Base-by-base conservation (phyloP, 2,888 invertebrate genomes). In the Scaptomyza caliginosa region DNA sequence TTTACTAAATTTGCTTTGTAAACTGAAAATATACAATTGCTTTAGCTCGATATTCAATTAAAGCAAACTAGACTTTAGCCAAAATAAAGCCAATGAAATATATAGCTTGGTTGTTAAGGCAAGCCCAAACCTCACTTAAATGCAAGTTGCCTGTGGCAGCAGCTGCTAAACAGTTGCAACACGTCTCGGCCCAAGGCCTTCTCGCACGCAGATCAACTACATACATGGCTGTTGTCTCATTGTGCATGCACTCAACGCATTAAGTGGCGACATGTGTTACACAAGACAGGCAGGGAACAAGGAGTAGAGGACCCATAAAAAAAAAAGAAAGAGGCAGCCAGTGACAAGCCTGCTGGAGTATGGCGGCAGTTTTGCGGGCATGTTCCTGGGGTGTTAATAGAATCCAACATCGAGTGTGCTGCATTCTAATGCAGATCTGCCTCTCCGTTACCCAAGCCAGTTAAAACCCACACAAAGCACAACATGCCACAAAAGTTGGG, bases 211-310 rank as follows among this genome's bases (percentile, higher is more conserved):
- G 0, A 19, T 1, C 8, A 45, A 26, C 34, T 16, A 48, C 26
- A 45, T 16, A 43, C 48, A 45, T 51, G 30, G 43, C 45, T 49
- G 49, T 66, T 65, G 66, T 59, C 85, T 83, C 82, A 86, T 83
- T 83, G 68, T 76, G 85, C 69, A 86, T 86, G 85, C 87, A 78
- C 71, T 76, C 65, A 71, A 71, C 82, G 78, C 85, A 76, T 83
- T 85, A 84, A 81, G 85, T 87, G 83, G 79, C 76, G 69, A 86
- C 87, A 82, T 86, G 79, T 85, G 82, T 69, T 74, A 62, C 86
- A 38, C 49, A 49, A 77, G 66, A 63, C 80, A 59, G 46, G 48
- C 51, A 42, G 56, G 50, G 42, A 39, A 34, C 30, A n/a, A 13
- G 13, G 13, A 4, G 32, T 13, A 13, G 8, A 58, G 48, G 17